phyloP scores from a whole-genome alignment of 2,797 vertebrate genomes.

The Spatula clypeata region DNA sequence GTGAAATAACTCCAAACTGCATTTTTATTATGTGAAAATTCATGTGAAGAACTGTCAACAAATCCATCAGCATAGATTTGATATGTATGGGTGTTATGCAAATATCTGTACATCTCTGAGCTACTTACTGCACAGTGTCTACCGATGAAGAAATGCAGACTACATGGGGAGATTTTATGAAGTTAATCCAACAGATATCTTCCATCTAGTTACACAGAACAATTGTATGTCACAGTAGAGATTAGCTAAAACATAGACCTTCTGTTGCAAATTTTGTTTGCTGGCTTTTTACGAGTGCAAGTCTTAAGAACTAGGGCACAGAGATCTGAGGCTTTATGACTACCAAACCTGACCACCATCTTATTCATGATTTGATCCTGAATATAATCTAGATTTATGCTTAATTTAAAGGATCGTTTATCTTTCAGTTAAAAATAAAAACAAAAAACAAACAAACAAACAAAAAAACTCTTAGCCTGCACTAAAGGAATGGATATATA shows the following conservation, averaged over 20 bases:
- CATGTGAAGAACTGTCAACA: not conserved
- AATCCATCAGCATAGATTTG: not conserved
- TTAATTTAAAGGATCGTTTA: constrained; percentile 18
- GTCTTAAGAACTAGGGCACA: not conserved
- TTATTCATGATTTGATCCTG: not conserved
- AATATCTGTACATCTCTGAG: not conserved
- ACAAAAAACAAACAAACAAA: not conserved
- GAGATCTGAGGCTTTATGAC: not conserved
- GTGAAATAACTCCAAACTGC: not conserved
- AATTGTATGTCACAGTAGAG: not conserved
- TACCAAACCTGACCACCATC: not conserved
- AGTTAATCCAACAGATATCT: not conserved
- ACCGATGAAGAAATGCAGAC: not conserved
- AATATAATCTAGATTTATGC: not conserved
- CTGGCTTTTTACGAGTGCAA: not conserved
- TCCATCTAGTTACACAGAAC: not conserved
- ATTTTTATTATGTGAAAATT: not conserved
- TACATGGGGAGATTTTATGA: not conserved
- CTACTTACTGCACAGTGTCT: not conserved
- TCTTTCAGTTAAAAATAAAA: not conserved
- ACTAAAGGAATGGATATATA: not conserved
- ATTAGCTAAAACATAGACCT: not conserved
- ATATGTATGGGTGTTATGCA: fast-evolving
- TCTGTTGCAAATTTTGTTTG: not conserved
- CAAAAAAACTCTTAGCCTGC: not conserved